Evolutionary conservation across 2,888 invertebrate species (phyloP).

Genomic region (Epirrhoe alternata): DNA sequence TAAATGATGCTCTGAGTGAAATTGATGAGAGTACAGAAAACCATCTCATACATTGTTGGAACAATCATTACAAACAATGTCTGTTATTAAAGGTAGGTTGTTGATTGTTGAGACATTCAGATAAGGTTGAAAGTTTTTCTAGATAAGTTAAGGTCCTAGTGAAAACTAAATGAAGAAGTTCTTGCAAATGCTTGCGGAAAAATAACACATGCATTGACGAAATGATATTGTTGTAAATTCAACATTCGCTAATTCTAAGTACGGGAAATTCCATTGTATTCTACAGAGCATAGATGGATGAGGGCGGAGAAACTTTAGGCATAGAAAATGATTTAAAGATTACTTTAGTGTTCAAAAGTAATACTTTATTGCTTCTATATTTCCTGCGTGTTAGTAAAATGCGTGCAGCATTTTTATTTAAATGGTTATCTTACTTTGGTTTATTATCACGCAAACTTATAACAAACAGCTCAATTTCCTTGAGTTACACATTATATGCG

Average conservation of each 20-base stretch:
- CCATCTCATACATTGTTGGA: slow-evolving; percentile 31
- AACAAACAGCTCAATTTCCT: slow-evolving; percentile 43
- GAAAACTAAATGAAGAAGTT: too few species aligned
- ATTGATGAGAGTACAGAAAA: slow-evolving; percentile 37
- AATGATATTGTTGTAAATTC: too few species aligned
- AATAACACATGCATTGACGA: too few species aligned
- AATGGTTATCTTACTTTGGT: background rate
- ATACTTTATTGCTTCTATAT: too few species aligned
- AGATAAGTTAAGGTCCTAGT: background rate
- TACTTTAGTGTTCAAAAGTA: too few species aligned
- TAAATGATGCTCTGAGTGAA: slow-evolving; percentile 27
- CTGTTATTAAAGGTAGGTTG: slow-evolving; percentile 21
- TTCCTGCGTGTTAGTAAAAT: background rate
- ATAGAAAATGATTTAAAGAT: too few species aligned
- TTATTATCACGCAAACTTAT: slow-evolving; percentile 31
- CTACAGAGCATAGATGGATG: too few species aligned
- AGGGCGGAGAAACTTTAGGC: too few species aligned
- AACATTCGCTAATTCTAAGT: too few species aligned
- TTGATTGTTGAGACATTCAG: slow-evolving; percentile 29
- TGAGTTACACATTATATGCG: slow-evolving; percentile 41
- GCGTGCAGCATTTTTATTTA: background rate
- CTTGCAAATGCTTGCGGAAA: too few species aligned
- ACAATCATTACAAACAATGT: slow-evolving; percentile 30
- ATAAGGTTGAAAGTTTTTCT: slow-evolving; percentile 46
- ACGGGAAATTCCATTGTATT: too few species aligned